Percentiles rank a stretch among this genome's conserved stretches.
Conservation (phyloP, 2,113 vertebrate genomes). For the Psilopogon haemacephalus region DNA sequence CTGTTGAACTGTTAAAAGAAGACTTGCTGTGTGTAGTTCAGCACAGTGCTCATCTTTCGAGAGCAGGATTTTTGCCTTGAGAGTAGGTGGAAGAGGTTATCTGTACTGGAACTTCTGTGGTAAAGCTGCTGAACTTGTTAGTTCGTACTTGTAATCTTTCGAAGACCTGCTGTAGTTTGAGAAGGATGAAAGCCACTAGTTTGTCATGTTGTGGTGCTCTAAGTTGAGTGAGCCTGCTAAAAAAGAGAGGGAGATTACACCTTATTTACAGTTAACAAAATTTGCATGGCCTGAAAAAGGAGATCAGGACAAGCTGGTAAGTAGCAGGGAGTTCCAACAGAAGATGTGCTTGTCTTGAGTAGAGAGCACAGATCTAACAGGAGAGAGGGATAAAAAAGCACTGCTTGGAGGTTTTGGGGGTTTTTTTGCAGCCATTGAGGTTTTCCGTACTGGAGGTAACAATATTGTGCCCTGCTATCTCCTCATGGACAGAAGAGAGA, state of each 20-base stretch:
- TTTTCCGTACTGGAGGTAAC: background rate
- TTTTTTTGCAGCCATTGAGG: too few relatives aligned
- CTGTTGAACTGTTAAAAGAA: background rate
- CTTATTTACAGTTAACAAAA: background rate
- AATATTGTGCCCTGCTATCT: background rate
- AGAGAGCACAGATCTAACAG: background rate
- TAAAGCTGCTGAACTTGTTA: background rate
- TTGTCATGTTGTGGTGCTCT: background rate
- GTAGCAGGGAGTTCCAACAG: background rate
- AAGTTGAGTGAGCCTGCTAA: background rate
- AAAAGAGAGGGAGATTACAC: background rate
- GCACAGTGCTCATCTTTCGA: background rate
- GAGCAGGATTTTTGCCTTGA: background rate
- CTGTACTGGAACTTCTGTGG: background rate
- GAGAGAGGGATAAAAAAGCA: background rate
- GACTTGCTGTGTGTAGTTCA: background rate
- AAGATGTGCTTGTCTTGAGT: background rate
- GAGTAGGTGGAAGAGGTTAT: background rate
- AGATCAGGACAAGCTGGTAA: background rate
- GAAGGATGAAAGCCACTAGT: background rate
- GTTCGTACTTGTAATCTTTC: background rate
- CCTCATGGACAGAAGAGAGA: background rate
- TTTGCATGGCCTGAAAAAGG: background rate
- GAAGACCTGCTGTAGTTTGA: background rate
- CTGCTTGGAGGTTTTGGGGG: fast-evolving